Base-by-base conservation (phyloP, 2,797 vertebrate genomes). In the Sebastiscus tertius region DNA sequence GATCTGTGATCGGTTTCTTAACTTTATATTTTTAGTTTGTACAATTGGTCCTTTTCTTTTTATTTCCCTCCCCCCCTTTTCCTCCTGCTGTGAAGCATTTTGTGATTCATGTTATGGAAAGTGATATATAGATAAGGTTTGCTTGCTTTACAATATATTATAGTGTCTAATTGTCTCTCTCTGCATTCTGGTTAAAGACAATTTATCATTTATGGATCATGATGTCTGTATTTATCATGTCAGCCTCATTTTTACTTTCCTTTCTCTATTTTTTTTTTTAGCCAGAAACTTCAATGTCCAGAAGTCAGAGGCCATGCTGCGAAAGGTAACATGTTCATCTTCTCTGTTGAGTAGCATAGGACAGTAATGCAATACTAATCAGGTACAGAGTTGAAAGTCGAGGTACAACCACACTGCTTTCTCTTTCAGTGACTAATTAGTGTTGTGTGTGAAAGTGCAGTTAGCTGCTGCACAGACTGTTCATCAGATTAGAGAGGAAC, bases 281-380 rank as follows among this genome's bases (percentile, higher is more conserved):
- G 98, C 98, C 0, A 95, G 98, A 90, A 95, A 94, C 94, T 99
- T 99, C 34, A 97, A 97, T 66, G 33, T 99, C 82, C 96, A 97
- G 93, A 99, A 99, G 93, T 94, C 98, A 0, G 98, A 99, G 89
- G 95, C 93, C 4, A 99, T 99, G 98, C 90, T 99, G 74, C 95
- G 98, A 83, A 99, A 99, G 98, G 98, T 99, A 95, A 83, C 10
- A 7, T 2, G 1, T 27, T 16, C 39, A 27, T 6, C 36, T 58
- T 31, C 22, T 69, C 33, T 22, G 4, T 26, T 55, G 4, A 24
- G 12, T 13, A 18, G 26, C 20, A 14, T 6, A 14, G n/a, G 2
- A 46, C 18, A 9, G 13, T 20, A 71, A 24, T 13, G 16, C 52
- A 1, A 12, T 10, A 20, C 9, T 56, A 71, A 34, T 65, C n/a